Conservation (phyloP, 2,113 vertebrate species). For the Perognathus longimembris region DNA sequence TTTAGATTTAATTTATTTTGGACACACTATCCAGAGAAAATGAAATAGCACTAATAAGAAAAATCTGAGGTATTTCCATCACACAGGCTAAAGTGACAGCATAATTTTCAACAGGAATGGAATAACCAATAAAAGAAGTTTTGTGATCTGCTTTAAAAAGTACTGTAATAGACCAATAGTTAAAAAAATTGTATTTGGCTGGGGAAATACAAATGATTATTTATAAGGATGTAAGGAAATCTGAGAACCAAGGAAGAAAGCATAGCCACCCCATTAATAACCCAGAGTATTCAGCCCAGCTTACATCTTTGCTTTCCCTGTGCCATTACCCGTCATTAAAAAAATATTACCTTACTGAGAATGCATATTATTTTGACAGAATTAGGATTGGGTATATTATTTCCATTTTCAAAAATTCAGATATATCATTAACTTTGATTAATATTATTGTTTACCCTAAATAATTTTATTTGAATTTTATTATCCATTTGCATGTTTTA, state of each 20-base stretch:
- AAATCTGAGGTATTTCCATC: constrained; percentile 34
- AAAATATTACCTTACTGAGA: not conserved
- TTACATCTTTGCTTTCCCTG: not conserved
- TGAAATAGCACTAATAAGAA: not conserved
- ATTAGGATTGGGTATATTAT: not conserved
- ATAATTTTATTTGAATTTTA: not conserved
- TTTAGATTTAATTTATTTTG: constrained; percentile 61
- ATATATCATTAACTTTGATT: not conserved
- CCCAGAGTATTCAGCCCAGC: not conserved
- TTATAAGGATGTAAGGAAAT: not conserved
- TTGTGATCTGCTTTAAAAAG: not conserved
- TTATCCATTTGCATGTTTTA: not conserved
- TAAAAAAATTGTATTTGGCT: not conserved
- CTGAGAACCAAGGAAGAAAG: fast-evolving
- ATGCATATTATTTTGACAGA: not conserved
- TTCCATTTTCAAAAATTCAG: not conserved
- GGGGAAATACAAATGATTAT: not conserved
- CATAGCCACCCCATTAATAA: not conserved
- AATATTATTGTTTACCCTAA: not conserved
- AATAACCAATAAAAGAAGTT: not conserved
- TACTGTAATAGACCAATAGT: not conserved
- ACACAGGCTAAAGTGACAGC: not conserved
- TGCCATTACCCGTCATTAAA: too few species aligned
- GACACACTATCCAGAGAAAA: constrained; percentile 43
- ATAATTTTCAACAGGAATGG: not conserved